Evolutionary conservation across 2,797 vertebrate species (phyloP).

Genomic region (Melopsittacus undulatus): DNA sequence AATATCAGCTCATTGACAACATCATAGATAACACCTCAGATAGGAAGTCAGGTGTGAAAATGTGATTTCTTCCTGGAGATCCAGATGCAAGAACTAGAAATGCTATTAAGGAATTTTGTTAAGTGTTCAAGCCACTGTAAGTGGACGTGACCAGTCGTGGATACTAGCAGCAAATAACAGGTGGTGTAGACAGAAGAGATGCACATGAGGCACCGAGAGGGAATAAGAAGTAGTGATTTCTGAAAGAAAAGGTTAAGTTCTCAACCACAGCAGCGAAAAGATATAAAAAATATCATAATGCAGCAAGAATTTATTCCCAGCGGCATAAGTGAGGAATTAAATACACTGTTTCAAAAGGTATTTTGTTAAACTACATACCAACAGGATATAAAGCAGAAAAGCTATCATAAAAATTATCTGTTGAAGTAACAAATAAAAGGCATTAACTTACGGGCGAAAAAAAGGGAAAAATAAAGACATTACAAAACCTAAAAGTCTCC

Average conservation of each 20-base stretch:
- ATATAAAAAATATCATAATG: slow-evolving; percentile 22
- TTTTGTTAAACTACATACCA: slow-evolving; percentile 26
- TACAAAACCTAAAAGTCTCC: neutral
- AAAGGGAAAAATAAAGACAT: neutral
- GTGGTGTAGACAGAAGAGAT: neutral
- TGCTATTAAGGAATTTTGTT: neutral
- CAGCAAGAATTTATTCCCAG: neutral
- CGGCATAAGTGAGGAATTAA: slow-evolving; percentile 36
- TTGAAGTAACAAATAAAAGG: slow-evolving; percentile 45
- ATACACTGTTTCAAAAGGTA: slow-evolving; percentile 27
- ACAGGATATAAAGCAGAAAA: slow-evolving; percentile 40
- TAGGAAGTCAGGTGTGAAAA: neutral
- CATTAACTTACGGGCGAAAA: slow-evolving; percentile 10
- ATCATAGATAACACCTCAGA: neutral
- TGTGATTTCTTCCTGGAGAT: neutral
- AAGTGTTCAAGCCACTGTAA: neutral
- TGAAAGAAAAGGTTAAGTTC: slow-evolving; percentile 17
- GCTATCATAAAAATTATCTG: slow-evolving; percentile 26
- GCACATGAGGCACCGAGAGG: neutral
- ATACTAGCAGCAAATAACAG: neutral
- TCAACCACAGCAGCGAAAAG: neutral
- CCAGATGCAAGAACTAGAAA: neutral
- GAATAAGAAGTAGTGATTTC: neutral
- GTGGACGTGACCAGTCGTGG: neutral
- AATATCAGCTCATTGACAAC: neutral